A percentile compares a stretch with the other conserved stretches of the same genome.
phyloP scores from a whole-genome alignment of 2,797 vertebrate species.

The Sphenodon punctatus region DNA sequence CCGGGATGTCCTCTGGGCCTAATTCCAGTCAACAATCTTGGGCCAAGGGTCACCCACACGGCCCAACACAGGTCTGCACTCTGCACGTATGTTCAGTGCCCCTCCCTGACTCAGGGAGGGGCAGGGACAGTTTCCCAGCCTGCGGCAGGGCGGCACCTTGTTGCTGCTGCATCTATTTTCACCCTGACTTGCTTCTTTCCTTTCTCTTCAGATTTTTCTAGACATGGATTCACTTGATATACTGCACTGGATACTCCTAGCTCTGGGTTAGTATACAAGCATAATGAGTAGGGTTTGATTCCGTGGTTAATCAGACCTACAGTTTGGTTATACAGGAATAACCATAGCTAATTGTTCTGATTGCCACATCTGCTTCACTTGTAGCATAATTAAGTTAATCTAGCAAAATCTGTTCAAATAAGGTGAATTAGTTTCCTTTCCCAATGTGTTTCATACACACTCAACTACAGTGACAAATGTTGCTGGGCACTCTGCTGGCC shows the following conservation, averaged over 20 bases:
- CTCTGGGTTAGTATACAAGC: not conserved
- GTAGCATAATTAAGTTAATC: conserved; percentile 37
- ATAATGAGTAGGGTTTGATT: not conserved
- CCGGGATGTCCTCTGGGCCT: too few relatives aligned
- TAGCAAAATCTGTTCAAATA: conserved; percentile 35
- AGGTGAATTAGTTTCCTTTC: conserved; percentile 58
- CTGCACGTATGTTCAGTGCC: too few relatives aligned
- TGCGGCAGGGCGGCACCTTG: too few relatives aligned
- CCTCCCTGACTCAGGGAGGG: too few relatives aligned
- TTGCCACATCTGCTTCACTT: conserved; percentile 25
- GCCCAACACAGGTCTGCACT: too few relatives aligned
- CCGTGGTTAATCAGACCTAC: not conserved
- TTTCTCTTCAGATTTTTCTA: not conserved
- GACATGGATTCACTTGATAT: not conserved
- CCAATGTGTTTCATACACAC: conserved; percentile 64
- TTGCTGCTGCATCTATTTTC: too few relatives aligned
- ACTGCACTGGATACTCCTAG: not conserved
- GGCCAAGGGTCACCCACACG: too few relatives aligned
- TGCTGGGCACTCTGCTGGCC: conserved; percentile 43
- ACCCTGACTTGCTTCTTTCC: not conserved
- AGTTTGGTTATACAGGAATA: not conserved
- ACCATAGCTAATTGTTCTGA: not conserved
- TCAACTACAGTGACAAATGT: conserved; percentile 40
- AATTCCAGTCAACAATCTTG: too few relatives aligned
- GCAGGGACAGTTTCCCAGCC: too few relatives aligned